Percentiles rank a stretch among this genome's conserved stretches.
Evolutionary conservation across 2,888 invertebrate species (phyloP).

Genomic region (Chironomus tentans): DNA sequence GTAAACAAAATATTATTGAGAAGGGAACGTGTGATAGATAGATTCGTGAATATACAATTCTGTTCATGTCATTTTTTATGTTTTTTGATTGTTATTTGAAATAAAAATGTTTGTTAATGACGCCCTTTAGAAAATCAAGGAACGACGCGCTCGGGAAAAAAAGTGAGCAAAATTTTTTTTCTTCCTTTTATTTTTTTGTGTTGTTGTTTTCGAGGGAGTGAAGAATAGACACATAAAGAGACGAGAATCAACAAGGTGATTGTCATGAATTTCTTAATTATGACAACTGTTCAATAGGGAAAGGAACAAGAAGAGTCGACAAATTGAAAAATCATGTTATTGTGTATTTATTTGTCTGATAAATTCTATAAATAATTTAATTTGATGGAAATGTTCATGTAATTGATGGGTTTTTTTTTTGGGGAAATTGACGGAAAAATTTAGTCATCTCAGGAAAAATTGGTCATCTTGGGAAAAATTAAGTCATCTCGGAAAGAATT

Average conservation of each 20-base stretch:
- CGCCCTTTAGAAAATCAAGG: neutral
- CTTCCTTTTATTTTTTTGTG: neutral
- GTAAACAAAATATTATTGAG: neutral
- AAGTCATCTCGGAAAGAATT: too few species aligned
- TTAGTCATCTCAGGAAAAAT: too few species aligned
- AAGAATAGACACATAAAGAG: neutral
- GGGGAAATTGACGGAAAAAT: too few species aligned
- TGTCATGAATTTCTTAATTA: conserved; percentile 23
- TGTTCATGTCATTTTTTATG: conserved; percentile 17
- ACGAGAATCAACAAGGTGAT: conserved; percentile 14
- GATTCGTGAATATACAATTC: neutral
- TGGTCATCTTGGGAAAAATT: too few species aligned
- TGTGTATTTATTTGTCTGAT: too few species aligned
- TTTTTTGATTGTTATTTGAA: neutral
- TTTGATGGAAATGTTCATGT: too few species aligned
- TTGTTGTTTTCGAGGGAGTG: neutral
- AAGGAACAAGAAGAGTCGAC: too few species aligned
- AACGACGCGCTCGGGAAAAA: neutral
- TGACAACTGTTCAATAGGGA: neutral
- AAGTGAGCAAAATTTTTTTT: neutral
- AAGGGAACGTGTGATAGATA: conserved; percentile 12
- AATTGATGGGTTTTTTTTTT: too few species aligned
- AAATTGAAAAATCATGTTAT: too few species aligned
- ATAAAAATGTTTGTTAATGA: conserved; percentile 14
- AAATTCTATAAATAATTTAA: too few species aligned